Evolutionary conservation across 2,888 invertebrate species (phyloP), one percentile per base, ranked within the genome.

Genomic region (Tanypteryx hageni): DNA sequence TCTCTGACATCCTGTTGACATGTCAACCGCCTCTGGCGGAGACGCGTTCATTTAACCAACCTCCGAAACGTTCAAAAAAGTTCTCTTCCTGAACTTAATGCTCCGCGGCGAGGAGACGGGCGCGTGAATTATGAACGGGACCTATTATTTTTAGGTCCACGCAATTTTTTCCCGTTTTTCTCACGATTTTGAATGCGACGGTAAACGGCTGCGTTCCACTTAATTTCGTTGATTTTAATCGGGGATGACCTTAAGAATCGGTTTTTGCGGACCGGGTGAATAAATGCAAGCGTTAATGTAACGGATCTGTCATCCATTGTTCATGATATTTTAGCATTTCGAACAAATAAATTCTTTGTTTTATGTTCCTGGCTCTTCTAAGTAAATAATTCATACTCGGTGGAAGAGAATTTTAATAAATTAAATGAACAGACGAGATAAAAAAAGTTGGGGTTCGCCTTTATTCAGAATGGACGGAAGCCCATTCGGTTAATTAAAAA

Each of bases 1-100:
- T 83, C 5, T 44, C 83, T n/a, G 68, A 89, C 89, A 89, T 89
- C 89, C 89, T 89, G 89, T 89, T 89, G 89, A 89, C 89, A 89
- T 89, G 89, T 44, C 44, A 44, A 44, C 44, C 44, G 44, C 44
- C 44, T 44, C 44, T 18, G 64, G 64, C 10, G 64, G n/a, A 64
- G 64, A 44, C 44, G 44, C 31, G n/a, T 64, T 89, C 22, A 44
- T 89, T 18, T 44, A 61, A 89, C 44, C 44, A 57, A 57, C 56
- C 56, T 44, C n/a, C 18, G 64, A 44, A 89, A 64, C 64, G 89
- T 89, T 61, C 44, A 31, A 64, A 10, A n/a, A 64, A 64, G 61
- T 44, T 68, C 22, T 14, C 16, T 18, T 44, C 44, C 44, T 44
- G 44, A 5, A 44, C 44, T 44, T 83, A 57, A 83, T 56, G 83